Evolutionary conservation across 2,113 vertebrate genomes (phyloP).

Genomic region (Cinclus cinclus): DNA sequence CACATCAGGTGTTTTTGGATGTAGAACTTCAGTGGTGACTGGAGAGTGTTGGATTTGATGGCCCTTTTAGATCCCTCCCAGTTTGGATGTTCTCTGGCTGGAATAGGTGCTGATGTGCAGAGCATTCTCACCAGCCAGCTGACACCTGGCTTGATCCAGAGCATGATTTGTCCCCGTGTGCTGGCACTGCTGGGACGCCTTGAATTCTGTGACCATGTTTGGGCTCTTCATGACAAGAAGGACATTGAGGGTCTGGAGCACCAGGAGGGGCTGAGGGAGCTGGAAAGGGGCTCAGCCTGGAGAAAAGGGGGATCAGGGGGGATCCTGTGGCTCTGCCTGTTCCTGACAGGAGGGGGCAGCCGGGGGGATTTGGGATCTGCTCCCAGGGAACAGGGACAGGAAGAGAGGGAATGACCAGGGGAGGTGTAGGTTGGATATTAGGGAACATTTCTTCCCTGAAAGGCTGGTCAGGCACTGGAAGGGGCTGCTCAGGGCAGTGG

Average conservation of each 20-base stretch:
- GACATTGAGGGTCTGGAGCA: neutral
- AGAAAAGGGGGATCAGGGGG: neutral
- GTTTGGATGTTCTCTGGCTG: accelerated
- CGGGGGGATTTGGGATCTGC: accelerated
- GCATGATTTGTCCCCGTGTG: neutral
- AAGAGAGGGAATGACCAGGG: accelerated
- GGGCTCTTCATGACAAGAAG: neutral
- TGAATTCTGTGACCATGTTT: neutral
- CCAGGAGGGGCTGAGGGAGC: neutral
- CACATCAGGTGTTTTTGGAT: accelerated
- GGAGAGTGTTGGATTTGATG: neutral
- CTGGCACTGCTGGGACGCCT: neutral
- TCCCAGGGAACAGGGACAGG: neutral
- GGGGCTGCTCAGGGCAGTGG: neutral
- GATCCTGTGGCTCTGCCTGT: neutral
- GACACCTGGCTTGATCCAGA: neutral
- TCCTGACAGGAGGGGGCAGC: neutral
- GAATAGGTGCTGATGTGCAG: neutral
- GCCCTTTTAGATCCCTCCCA: neutral
- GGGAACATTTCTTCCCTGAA: neutral
- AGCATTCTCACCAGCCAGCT: neutral
- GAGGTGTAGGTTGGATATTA: accelerated
- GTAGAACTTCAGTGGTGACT: neutral
- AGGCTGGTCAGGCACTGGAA: neutral
- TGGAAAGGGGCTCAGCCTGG: neutral